Conservation (phyloP, 2,888 invertebrate species). For the Lobophora halterata region DNA sequence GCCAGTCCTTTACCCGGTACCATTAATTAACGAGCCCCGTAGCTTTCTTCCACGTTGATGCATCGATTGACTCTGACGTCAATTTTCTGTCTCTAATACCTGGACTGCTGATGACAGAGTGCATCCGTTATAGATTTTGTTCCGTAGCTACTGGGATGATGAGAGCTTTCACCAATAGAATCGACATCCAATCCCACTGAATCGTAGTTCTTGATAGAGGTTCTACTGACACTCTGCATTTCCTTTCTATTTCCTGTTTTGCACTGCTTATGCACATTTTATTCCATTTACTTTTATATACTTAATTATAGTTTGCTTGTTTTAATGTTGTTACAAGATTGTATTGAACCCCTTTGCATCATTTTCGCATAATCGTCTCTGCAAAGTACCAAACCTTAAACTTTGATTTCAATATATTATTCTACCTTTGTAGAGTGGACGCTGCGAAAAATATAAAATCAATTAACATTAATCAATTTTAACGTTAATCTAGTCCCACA, state of each 20-base stretch:
- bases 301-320: conserved; percentile 46
- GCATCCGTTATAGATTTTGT: conserved; percentile 46
- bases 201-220: conserved; percentile 32
- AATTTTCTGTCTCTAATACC: conserved; percentile 42
- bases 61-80: conserved; percentile 59
- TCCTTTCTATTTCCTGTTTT: conserved; percentile 43
- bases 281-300: conserved; percentile 39
- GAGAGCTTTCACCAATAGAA: conserved; percentile 31
- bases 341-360: conserved; percentile 8
- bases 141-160: conserved; percentile 31
- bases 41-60: conserved; percentile 60
- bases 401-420: background rate
- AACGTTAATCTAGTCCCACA: conserved; percentile 13
- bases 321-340: conserved; percentile 30
- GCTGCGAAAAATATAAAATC: conserved; percentile 16
- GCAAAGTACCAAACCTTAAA: background rate
- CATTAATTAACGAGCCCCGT: conserved; percentile 64
- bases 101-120: conserved; percentile 59
- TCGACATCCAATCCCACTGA: conserved; percentile 23
- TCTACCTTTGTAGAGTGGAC: conserved; percentile 1
- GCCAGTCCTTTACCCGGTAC: conserved; percentile 83
- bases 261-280: conserved; percentile 70
- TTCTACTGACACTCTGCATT: conserved; percentile 20
- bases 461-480: conserved; percentile 11
- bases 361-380: conserved; percentile 18